phyloP scores from a whole-genome alignment of 2,113 vertebrate species.

The Raphicerus campestris region DNA sequence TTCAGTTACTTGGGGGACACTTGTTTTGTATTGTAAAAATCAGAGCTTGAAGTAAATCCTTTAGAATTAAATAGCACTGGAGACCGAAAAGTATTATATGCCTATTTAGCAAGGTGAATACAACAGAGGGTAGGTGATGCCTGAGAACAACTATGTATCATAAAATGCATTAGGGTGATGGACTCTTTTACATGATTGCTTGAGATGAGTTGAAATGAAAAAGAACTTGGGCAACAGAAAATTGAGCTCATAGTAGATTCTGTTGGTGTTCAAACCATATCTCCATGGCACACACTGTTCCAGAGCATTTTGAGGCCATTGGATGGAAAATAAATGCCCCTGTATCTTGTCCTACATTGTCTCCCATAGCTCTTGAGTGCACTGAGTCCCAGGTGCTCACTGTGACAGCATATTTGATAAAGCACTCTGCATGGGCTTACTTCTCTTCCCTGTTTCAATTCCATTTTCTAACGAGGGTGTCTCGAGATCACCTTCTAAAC shows the following conservation, averaged over 20 bases:
- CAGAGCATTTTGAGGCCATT: background rate
- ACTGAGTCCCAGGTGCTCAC: background rate
- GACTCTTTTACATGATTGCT: slow-evolving; percentile 17
- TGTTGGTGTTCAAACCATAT: background rate
- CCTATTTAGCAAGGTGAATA: slow-evolving; percentile 17
- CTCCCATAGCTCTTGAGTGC: background rate
- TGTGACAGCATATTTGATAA: background rate
- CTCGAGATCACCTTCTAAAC: background rate
- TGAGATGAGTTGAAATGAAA: slow-evolving; percentile 27
- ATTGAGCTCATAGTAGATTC: slow-evolving; percentile 4
- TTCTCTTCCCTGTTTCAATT: background rate
- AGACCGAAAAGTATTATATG: slow-evolving; percentile 3
- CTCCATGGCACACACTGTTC: background rate
- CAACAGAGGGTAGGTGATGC: background rate
- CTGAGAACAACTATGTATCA: background rate
- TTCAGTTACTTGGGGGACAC: slow-evolving; percentile 8
- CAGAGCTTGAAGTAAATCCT: slow-evolving; percentile 25
- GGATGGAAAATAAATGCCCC: background rate
- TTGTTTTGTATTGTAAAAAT: slow-evolving; percentile 30
- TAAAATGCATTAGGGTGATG: background rate
- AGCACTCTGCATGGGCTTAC: background rate
- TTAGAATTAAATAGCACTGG: slow-evolving; percentile 40
- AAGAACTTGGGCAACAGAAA: slow-evolving; percentile 7
- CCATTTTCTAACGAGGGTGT: background rate
- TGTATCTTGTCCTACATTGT: background rate